Conservation (phyloP, 2,113 vertebrate genomes). For the Otus sunia region DNA sequence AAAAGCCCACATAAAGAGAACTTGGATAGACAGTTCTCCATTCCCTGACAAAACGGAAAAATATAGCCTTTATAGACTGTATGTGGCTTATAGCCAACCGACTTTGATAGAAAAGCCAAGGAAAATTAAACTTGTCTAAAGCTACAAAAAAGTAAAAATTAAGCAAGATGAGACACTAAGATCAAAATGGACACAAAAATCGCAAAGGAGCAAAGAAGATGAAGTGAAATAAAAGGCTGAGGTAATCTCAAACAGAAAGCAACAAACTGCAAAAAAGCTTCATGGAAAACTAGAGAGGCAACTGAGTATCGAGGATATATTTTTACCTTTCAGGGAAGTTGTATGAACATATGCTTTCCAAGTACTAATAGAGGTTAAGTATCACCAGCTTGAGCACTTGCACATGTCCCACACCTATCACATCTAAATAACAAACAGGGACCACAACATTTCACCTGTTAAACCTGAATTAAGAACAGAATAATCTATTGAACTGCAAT, state of each 20-base stretch:
- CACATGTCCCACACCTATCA: background rate
- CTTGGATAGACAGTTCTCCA: background rate
- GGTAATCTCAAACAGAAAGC: background rate
- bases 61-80: background rate
- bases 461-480: background rate
- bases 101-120: background rate
- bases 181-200: background rate
- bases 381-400: background rate
- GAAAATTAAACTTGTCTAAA: background rate
- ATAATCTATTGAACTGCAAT: background rate
- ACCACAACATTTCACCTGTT: background rate
- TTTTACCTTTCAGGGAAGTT: background rate
- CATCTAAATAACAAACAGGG: background rate
- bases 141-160: background rate
- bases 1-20: background rate
- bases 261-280: background rate
- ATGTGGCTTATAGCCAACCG: background rate
- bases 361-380: background rate
- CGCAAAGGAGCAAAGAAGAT: background rate
- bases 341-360: background rate
- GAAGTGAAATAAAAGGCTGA: background rate
- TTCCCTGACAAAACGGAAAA: background rate
- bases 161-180: background rate
- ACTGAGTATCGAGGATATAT: background rate
- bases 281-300: background rate